A percentile compares a stretch with the other conserved stretches of the same genome.
phyloP scores from a whole-genome alignment of 2,113 vertebrate genomes.

The Tonatia bakeri region DNA sequence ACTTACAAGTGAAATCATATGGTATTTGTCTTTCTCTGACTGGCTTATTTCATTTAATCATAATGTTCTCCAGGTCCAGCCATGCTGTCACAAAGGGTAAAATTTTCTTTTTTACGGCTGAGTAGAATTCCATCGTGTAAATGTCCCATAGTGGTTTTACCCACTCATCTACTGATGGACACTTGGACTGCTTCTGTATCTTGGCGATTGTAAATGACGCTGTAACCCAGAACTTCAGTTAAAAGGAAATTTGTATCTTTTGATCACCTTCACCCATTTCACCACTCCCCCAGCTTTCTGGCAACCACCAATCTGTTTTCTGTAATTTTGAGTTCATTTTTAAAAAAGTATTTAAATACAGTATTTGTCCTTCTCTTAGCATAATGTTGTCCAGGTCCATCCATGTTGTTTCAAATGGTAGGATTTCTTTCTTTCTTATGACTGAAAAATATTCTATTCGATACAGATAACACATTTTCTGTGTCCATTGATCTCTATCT shows the following conservation, averaged over 20 bases:
- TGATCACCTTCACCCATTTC: background rate
- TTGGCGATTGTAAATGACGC: no score
- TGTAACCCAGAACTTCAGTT: background rate
- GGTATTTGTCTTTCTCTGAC: no score
- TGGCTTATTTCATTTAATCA: no score
- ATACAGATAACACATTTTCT: background rate
- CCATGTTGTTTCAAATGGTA: background rate
- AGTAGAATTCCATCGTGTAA: no score
- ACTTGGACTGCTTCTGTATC: no score
- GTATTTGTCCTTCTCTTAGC: background rate
- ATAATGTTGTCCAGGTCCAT: background rate
- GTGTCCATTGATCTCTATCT: background rate
- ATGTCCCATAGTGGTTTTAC: no score
- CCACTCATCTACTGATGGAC: no score
- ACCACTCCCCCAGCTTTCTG: background rate
- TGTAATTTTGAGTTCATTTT: background rate
- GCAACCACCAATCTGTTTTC: background rate
- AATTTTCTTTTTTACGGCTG: no score
- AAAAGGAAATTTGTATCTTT: background rate
- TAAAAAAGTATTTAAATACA: background rate
- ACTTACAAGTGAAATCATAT: no score
- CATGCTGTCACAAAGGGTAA: no score
- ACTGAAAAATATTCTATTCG: background rate
- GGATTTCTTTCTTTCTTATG: background rate
- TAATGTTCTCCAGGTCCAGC: no score